Base-by-base conservation (phyloP, 2,113 vertebrate species). In the Pica pica region DNA sequence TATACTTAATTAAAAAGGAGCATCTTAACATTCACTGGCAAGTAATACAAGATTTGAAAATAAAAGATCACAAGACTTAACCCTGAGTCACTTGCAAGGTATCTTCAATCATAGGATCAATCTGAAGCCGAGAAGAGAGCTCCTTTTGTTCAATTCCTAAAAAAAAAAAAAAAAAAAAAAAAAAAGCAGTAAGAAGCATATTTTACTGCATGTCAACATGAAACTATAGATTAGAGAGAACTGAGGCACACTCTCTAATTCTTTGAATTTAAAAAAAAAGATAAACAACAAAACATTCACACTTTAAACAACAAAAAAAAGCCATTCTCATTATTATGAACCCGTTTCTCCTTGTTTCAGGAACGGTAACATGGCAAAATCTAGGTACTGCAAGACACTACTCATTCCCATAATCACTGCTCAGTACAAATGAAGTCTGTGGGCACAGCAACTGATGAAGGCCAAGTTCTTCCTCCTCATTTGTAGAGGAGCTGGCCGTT, bases 101-200 rank as follows among this genome's bases (percentile, higher is more conserved):
- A 46, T 97, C 98, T 63, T 98, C 98, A 63, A 97, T 67, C 37
- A 73, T 68, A 27, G 98, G 80, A 55, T 98, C 98, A 60, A 98
- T 68, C 89, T 99, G 99, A 28, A 99, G 98, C 41, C 99, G 98
- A 55, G 99, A 98, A 12, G 98, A 97, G 67, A 99, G 97, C 14
- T 97, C 97, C 76, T 94, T 98, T 77, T 98, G 97, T 31, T 96
- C 97, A 86, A 92, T 55, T 96, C 95, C 98, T 98, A 93, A 70
- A 97, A 93, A 96, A 91, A 85, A 9, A 1, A 19, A 89, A 85
- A 9, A 1, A 19, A 89, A 93, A 70, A 97, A 93, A 96, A 91
- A 85, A 9, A 1, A 19, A 89, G 33, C 71, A 89, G 88, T 86
- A 74, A 86, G 26, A 94, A 93, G 20, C 19, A 37, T 63, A 91